phyloP scores from a whole-genome alignment of 2,888 invertebrate genomes.

The Torymus texanus region DNA sequence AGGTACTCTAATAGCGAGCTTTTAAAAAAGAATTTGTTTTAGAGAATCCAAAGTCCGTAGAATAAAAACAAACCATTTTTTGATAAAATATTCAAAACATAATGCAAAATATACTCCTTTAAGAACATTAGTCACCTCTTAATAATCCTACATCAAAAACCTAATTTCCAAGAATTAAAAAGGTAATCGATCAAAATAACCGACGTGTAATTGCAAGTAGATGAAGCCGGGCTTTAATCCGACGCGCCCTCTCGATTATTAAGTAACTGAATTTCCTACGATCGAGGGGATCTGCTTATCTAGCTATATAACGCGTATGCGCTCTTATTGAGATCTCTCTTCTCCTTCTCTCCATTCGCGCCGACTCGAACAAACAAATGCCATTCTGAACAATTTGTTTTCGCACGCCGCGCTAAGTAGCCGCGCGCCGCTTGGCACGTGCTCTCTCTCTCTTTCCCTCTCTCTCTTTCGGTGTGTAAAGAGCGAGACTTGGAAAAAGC shows the following conservation, averaged over 20 bases:
- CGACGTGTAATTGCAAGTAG: too few relatives aligned
- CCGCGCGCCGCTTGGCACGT: constrained; percentile 62
- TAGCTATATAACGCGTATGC: background rate
- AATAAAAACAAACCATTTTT: too few relatives aligned
- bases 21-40: too few relatives aligned
- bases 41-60: too few relatives aligned
- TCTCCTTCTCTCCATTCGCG: constrained; percentile 2
- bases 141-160: too few relatives aligned
- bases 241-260: constrained; percentile 1
- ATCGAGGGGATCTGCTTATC: background rate
- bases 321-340: constrained; percentile 9
- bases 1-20: constrained; percentile 2
- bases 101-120: too few relatives aligned
- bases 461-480: too few relatives aligned
- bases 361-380: constrained; percentile 62
- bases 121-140: too few relatives aligned
- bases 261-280: constrained; percentile 10
- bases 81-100: too few relatives aligned
- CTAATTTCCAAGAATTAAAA: too few relatives aligned
- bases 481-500: too few relatives aligned
- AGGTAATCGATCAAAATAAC: too few relatives aligned
- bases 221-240: background rate
- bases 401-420: constrained; percentile 64
- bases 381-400: constrained; percentile 66
- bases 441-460: background rate